A percentile compares a stretch with the other conserved stretches of the same genome.
Conservation (phyloP, 2,797 vertebrate species). For the Chiloscyllium punctatum region DNA sequence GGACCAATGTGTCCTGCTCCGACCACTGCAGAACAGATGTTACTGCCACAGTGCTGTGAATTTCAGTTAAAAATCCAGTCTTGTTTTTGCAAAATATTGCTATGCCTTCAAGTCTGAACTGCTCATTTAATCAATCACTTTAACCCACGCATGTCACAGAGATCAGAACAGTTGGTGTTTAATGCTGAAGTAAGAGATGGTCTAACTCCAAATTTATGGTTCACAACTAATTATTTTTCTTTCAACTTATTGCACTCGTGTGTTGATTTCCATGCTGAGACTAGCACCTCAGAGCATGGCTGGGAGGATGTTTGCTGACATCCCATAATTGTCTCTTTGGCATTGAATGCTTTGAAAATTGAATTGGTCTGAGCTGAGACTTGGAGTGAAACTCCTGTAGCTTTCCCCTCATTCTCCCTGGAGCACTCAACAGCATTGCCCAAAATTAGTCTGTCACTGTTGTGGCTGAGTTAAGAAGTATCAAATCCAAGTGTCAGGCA, state of each 20-base stretch:
- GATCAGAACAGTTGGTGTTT: neutral
- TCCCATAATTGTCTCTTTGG: neutral
- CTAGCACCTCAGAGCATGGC: neutral
- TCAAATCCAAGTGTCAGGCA: neutral
- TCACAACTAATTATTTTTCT: neutral
- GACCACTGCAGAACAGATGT: neutral
- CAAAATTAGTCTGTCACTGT: neutral
- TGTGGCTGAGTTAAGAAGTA: neutral
- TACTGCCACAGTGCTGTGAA: neutral
- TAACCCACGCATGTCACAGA: neutral
- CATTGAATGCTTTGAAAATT: neutral
- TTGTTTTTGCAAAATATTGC: neutral
- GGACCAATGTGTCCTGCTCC: neutral
- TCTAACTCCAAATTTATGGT: neutral
- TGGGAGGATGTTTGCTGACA: neutral
- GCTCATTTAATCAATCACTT: neutral
- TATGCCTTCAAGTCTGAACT: neutral
- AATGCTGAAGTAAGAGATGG: neutral
- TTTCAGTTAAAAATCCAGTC: neutral
- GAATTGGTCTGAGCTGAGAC: neutral
- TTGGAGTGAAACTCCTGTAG: neutral
- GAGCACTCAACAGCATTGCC: neutral
- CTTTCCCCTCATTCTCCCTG: neutral
- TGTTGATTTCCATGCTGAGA: neutral
- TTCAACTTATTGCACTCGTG: neutral